A percentile compares a stretch with the other conserved stretches of the same genome.
phyloP scores from a whole-genome alignment of 2,113 vertebrate genomes.

The Ophiodon elongatus region DNA sequence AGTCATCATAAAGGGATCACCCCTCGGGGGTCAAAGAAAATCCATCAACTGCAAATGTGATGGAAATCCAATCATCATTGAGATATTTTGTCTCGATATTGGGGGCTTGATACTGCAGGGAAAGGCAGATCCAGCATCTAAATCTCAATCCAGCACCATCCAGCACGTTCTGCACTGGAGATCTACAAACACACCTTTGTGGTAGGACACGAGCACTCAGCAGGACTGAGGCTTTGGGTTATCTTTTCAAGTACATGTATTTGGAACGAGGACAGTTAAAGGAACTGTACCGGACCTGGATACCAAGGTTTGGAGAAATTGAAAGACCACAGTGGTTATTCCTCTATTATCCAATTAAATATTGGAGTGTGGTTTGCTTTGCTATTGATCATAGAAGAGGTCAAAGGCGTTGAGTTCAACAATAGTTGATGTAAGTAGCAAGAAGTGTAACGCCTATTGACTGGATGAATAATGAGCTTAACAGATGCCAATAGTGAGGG shows the following conservation, averaged over 20 bases:
- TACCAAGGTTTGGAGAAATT: background rate
- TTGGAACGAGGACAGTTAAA: background rate
- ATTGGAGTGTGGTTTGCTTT: constrained; percentile 11
- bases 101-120: background rate
- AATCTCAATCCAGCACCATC: background rate
- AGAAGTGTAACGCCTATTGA: constrained; percentile 7
- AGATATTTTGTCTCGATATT: background rate
- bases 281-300: background rate
- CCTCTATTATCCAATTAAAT: constrained; percentile 12
- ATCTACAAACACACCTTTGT: background rate
- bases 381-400: constrained; percentile 3
- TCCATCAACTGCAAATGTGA: no score
- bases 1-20: no score
- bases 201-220: background rate
- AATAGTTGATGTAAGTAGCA: constrained; percentile 11
- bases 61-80: background rate
- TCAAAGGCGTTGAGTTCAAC: constrained; percentile 32
- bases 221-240: background rate
- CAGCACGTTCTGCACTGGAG: background rate
- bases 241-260: background rate
- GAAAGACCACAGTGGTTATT: background rate
- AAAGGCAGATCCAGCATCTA: background rate
- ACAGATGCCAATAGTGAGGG: constrained; percentile 35
- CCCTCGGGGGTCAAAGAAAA: no score
- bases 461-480: constrained; percentile 39